These are phyloP conservation scores for Orthonyx spaldingii DNA, from an alignment of 2,113 vertebrate species.

Conservation along the genomic window DNA sequence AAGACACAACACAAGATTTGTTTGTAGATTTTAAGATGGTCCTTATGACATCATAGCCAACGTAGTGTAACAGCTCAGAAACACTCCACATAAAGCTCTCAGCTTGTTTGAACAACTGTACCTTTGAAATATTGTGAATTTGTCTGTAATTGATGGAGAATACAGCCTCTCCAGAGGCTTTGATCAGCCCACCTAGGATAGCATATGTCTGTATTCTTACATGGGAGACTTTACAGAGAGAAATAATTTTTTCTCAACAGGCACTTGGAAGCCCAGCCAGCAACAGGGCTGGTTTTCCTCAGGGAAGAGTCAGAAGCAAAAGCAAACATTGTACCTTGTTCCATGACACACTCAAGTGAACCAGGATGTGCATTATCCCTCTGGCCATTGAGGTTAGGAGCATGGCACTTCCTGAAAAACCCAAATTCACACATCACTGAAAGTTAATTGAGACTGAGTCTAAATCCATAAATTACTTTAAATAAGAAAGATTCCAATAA, in stretches of 20 bases:
- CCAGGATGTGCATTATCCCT: background rate
- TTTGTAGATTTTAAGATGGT: background rate
- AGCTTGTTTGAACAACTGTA: background rate
- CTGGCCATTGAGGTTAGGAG: background rate
- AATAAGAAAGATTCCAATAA: background rate
- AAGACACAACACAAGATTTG: background rate
- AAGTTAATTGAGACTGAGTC: background rate
- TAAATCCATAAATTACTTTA: background rate
- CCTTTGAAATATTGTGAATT: background rate
- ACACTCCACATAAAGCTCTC: background rate
- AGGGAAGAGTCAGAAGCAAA: background rate
- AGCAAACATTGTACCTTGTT: background rate
- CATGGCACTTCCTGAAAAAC: background rate
- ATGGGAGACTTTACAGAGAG: background rate
- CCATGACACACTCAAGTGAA: background rate
- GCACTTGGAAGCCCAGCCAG: background rate
- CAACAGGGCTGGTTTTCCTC: background rate
- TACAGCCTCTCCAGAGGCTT: background rate
- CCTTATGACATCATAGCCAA: background rate
- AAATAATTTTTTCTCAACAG: background rate
- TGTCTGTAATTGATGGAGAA: background rate
- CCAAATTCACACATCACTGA: background rate
- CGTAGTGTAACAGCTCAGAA: background rate
- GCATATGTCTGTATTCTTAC: background rate
- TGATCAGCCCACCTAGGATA: background rate